Percentiles rank a stretch among this genome's conserved stretches.
Evolutionary conservation across 2,113 vertebrate species (phyloP).

Genomic region (Promerops cafer): DNA sequence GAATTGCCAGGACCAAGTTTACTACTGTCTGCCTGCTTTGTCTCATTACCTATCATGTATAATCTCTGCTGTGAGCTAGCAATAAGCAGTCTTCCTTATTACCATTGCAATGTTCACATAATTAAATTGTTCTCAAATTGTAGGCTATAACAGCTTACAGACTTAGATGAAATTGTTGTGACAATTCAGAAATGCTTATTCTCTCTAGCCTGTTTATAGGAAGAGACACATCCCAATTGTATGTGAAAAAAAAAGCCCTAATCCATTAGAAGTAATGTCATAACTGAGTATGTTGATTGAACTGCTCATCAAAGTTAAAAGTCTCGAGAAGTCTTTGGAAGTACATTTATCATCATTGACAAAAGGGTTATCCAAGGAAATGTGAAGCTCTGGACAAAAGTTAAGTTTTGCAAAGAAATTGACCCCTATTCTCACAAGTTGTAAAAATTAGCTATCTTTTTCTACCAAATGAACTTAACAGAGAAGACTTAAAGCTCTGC

Average conservation of each 20-base stretch:
- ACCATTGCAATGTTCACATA: conserved; percentile 24
- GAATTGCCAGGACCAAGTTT: background rate
- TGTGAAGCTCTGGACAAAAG: rapidly evolving
- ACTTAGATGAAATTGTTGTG: conserved; percentile 14
- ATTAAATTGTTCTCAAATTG: conserved; percentile 45
- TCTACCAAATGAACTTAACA: background rate
- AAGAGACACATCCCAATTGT: background rate
- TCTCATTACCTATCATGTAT: conserved; percentile 3
- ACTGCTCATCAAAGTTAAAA: background rate
- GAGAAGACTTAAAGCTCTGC: background rate
- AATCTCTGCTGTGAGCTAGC: conserved; percentile 16
- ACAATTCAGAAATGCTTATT: conserved; percentile 41
- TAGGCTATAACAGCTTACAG: conserved; percentile 12
- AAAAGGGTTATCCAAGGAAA: background rate
- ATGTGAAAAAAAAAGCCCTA: background rate
- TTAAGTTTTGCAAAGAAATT: background rate
- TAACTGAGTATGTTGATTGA: background rate
- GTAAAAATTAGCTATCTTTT: background rate
- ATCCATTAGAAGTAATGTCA: background rate
- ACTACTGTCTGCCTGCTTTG: background rate
- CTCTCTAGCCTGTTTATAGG: background rate
- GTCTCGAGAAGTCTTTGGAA: background rate
- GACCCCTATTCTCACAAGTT: background rate
- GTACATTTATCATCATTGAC: background rate
- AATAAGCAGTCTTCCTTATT: background rate